Evolutionary conservation across 2,888 invertebrate species (phyloP).

Genomic region (Micoletzkya japonica): DNA sequence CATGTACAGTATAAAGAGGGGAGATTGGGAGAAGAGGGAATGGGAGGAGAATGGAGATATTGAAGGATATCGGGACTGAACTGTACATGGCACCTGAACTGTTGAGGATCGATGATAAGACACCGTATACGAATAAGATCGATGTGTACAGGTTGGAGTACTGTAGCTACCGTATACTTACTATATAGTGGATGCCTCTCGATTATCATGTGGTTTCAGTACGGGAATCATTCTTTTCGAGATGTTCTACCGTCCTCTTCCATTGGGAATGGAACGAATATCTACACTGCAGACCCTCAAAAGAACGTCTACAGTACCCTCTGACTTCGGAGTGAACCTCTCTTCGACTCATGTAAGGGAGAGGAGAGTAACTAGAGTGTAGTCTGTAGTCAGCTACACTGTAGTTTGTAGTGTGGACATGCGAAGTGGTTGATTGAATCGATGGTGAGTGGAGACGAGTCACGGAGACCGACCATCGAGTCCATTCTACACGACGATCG

Average conservation of each 20-base stretch:
- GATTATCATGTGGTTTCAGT: conserved; percentile 32
- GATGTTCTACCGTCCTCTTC: conserved; percentile 85
- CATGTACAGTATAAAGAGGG: no score
- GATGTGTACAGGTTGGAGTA: conserved; percentile 77
- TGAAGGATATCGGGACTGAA: conserved; percentile 82
- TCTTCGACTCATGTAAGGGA: conserved; percentile 13
- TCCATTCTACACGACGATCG: conserved; percentile 45
- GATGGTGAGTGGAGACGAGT: conserved; percentile 46
- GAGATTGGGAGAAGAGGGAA: background rate
- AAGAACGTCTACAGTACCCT: conserved; percentile 27
- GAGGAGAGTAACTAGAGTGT: background rate
- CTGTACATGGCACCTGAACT: conserved; percentile 94
- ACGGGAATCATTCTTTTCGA: conserved; percentile 69
- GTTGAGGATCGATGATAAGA: conserved; percentile 60
- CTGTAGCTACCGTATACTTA: background rate
- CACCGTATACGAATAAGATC: conserved; percentile 66
- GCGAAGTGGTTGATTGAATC: conserved; percentile 34
- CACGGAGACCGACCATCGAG: conserved; percentile 43
- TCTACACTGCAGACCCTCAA: conserved; percentile 71
- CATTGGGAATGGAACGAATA: conserved; percentile 86
- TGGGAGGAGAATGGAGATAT: background rate
- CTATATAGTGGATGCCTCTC: background rate
- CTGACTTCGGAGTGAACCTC: conserved; percentile 31
- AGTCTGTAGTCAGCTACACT: background rate
- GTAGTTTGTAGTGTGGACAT: background rate